Evolutionary conservation across 2,797 vertebrate species (phyloP), one percentile per base, ranked within the genome.

Genomic region (Sebastes aleutianus): DNA sequence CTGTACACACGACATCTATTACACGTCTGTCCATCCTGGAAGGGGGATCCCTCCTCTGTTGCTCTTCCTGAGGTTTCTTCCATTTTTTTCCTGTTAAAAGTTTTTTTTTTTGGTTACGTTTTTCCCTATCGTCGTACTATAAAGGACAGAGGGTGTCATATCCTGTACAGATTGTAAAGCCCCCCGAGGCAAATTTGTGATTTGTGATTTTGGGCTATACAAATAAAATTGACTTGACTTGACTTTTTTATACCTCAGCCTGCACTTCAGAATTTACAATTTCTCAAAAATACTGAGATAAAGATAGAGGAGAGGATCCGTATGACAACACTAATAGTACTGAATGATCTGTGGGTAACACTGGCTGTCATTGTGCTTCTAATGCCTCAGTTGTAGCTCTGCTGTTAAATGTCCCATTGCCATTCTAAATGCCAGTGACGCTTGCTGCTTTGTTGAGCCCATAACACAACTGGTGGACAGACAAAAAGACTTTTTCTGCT

Each of bases 331-430:
- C 16, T 27, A 59, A 32, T 31, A 58, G n/a, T 2, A 2, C 18
- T 16, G 20, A 50, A 47, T 34, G 4, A 26, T 47, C 50, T 56
- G 29, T 4, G 2, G 31, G 61, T 54, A 7, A 12, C 7, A 56
- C 66, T 54, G 43, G 13, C 24, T 47, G 34, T 54, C 56, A 47
- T 14, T 29, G 31, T 24, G 24, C 24, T 31, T 64, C 39, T 70
- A 4, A 20, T 27, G 26, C 36, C 47, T 78, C 59, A 64, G 22
- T 2, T 43, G 27, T 61, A 36, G 69, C 67, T 65, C n/a, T 4
- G 27, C 67, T 13, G 89, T 54, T 67, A 87, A 75, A 90, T 92
- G 67, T 71, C 76, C 12, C 79, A 64, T 10, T 18, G 13, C 6
- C 34, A 5, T 13, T 76, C 83, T 65, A 88, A 88, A 89, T 64